These are phyloP conservation scores for Cantharis rustica DNA, from an alignment of 2,888 invertebrate genomes.

Conservation along the genomic window DNA sequence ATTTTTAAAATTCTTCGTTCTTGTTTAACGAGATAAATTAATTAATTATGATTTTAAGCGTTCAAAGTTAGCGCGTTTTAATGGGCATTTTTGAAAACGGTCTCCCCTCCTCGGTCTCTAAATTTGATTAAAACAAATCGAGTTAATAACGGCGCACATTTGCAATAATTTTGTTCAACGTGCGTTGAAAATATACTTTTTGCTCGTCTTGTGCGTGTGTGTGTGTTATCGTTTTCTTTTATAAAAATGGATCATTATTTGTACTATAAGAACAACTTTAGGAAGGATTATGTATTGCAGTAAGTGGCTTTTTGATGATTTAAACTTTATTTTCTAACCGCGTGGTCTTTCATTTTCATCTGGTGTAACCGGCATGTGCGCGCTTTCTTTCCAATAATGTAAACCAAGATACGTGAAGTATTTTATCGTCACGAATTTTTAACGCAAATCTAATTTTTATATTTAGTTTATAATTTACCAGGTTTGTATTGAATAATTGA, in stretches of 20 bases:
- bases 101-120: not conserved
- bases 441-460: not conserved
- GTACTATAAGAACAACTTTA: slow-evolving; percentile 16
- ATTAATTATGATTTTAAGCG: not conserved
- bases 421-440: not conserved
- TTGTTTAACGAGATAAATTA: not conserved
- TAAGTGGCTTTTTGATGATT: slow-evolving; percentile 11
- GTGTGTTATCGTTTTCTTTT: slow-evolving; percentile 11
- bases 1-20: not conserved
- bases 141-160: not conserved
- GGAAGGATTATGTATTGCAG: slow-evolving; percentile 16
- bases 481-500: too few relatives aligned
- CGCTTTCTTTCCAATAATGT: not conserved
- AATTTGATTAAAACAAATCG: not conserved
- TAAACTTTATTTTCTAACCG: not conserved
- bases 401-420: not conserved
- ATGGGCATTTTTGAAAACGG: not conserved
- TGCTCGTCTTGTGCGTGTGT: not conserved
- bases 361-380: not conserved
- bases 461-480: too few relatives aligned
- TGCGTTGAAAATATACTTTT: slow-evolving; percentile 10
- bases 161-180: slow-evolving; percentile 1
- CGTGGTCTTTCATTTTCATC: not conserved
- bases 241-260: slow-evolving; percentile 21
- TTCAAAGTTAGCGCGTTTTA: not conserved